Evolutionary conservation across 2,797 vertebrate species (phyloP), one percentile per base, ranked within the genome.

Genomic region (Acanthornis magna): DNA sequence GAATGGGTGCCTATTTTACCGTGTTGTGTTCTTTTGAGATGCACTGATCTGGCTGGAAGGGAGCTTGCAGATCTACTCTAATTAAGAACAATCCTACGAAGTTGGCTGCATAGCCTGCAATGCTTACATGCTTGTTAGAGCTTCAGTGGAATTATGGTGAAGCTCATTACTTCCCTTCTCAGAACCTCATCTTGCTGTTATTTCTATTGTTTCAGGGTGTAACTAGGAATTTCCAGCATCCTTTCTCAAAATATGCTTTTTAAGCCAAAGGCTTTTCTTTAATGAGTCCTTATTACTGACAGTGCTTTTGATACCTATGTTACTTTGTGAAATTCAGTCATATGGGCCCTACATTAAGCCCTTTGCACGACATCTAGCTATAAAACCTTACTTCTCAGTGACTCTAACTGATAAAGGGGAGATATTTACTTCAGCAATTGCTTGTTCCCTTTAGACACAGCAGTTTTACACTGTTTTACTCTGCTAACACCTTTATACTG

Each of bases 371-470:
- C 16, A 48, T 50, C n/a, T 38, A 82, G 74, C n/a, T 29, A 12
- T 36, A 80, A 94, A 83, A 61, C 3, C 29, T 25, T 58, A 87
- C 84, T 85, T 87, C 91, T 75, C 55, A 68, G 32, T 75, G 43
- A 47, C 27, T 88, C 11, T 47, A 61, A 20, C 9, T 85, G 57
- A 87, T 53, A 82, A 70, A 76, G 13, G 16, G 22, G 38, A 63
- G 42, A 79, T 27, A 93, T 61, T 88, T 89, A 89, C 78, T 83
- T 91, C 63, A 92, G 53, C 43, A 89, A 88, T 63, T 74, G 8
- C 16, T 87, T 34, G 21, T 11, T 76, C 23, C 43, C 34, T 80
- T 71, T 45, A 94, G 40, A 55, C 1, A 9, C 7, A 84, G 15
- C 8, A 55, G 9, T 25, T 81, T 78, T 34, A 66, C 16, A 14